Base-by-base conservation (phyloP, 2,888 invertebrate species). In the Lochmaea capreae region DNA sequence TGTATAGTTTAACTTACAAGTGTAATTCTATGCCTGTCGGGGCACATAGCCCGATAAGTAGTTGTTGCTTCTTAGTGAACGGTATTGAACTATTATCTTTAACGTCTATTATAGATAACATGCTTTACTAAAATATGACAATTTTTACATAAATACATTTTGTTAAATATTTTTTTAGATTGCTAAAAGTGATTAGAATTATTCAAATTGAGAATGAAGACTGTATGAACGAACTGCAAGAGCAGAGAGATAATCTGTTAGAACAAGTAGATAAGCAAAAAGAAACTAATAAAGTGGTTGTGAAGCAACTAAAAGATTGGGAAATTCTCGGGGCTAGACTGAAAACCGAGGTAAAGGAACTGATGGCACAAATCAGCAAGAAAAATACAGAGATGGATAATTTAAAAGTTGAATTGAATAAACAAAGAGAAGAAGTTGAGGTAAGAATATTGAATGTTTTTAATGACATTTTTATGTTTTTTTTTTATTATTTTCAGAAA, bases 171-270 rank as follows among this genome's bases (percentile, higher is more conserved):
- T 33, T 4, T 58, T 65, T 57, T 11, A 70, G 70, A 16, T 54
- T 71, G 18, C 58, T 71, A n/a, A 71, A 71, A 33, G 92, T 93
- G 16, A 87, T 93, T 82, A 90, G 93, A 75, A 93, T 94, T 80
- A 91, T 94, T 81, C 92, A 93, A 83, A 88, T 92, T 81, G 93
- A 93, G 83, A 92, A 92, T 81, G 91, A 92, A 76, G 91, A 91
- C 67, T 91, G 91, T 81, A 91, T 92, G 82, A 90, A 90, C 77
- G 91, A 91, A 79, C 85, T 92, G 73, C 91, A 92, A 84, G 89
- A 91, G 72, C 91, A 93, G 83, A 90, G 90, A 90, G 92, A 86
- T 70, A 80, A 79, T 49, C 81, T 85, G 65, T 81, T 82, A 16
- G 86, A 85, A 59, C 86, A 87, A 79, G 82, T 87, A 8, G 84